Base-by-base conservation (phyloP, 1,140 invertebrate species). In the Lepidurus couesii region DNA sequence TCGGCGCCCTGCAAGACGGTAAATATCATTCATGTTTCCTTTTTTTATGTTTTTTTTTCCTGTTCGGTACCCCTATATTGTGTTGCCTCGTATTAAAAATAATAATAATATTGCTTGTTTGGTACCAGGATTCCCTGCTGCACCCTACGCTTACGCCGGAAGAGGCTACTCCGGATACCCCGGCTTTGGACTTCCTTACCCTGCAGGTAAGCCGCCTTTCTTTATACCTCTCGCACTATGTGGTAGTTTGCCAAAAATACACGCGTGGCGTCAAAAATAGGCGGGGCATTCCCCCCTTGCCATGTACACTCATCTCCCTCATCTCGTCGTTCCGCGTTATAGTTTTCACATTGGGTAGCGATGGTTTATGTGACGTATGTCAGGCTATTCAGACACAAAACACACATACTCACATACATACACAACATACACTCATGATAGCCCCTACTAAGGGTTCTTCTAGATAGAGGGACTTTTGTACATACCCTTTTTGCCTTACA, bases 1-100 rank as follows among this genome's bases (percentile, higher is more conserved):
- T 79, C 73, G 78, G 78, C 73, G 78, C 78, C 9, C 78, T 79
- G 8, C 78, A 79, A 79, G 78, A 79, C 44, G 78, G 78, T 79
- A 79, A 79, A 26, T 34, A 34, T n/a, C 13, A 43, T 21, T 11
- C 16, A 8, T 44, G 21, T 7, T 47, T 76, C 75, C 2, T 34
- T 13, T 47, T 11, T 73, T 75, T 74, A 75, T 74, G 9, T 13
- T 65, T 65, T 65, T 65, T 11, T 65, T 65, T 21, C 0, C 21
- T 47, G 45, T 16, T 42, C 34, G n/a, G 44, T 4, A 16, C 11
- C 3, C n/a, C 21, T 44, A 42, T 11, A 77, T 13, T 43, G 11
- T n/a, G 76, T 45, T 77, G 6, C n/a, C 9, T 1, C 5, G n/a
- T 43, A 5, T 24, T 7, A 13, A 9, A 42, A 8, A 16, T 9